Evolutionary conservation across 1,140 invertebrate species (phyloP).

Genomic region (Drosophila seguyi): DNA sequence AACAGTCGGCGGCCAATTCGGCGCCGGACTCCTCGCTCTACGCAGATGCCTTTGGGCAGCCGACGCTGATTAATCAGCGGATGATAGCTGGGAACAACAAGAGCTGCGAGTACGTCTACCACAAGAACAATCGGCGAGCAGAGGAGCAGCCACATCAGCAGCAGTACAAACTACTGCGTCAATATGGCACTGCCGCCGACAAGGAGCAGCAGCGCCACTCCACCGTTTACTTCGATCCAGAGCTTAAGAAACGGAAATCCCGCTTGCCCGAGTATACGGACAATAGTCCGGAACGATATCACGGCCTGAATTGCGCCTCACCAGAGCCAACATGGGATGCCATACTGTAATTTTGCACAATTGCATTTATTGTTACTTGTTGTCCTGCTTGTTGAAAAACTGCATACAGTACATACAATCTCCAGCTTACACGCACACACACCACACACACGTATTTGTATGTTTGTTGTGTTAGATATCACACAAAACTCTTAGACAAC

Average conservation of each 20-base stretch:
- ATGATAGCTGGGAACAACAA: constrained; percentile 36
- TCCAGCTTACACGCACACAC: constrained; percentile 33
- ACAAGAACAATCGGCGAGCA: constrained; percentile 7
- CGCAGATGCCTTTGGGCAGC: constrained; percentile 31
- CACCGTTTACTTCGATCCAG: constrained; percentile 25
- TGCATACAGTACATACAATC: constrained; percentile 24
- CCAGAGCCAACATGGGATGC: constrained; percentile 57
- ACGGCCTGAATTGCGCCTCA: constrained; percentile 17
- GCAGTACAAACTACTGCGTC: constrained; percentile 14
- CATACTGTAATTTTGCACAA: constrained; percentile 67
- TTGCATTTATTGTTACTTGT: constrained; percentile 36
- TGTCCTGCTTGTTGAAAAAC: constrained; percentile 44
- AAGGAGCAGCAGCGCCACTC: constrained; percentile 35
- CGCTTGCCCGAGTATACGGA: constrained; percentile 45
- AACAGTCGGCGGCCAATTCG: constrained; percentile 28
- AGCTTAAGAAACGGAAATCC: constrained; percentile 54
- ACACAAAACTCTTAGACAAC: constrained; percentile 45
- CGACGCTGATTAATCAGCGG: constrained; percentile 12
- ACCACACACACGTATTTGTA: constrained; percentile 38
- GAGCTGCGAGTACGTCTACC: constrained; percentile 40
- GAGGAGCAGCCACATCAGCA: constrained; percentile 32
- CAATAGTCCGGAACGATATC: constrained; percentile 36
- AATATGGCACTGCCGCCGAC: constrained; percentile 8
- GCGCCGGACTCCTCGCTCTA: constrained; percentile 29
- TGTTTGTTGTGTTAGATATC: constrained; percentile 39